phyloP scores from a whole-genome alignment of 2,113 vertebrate species.

The Ivindomyrus marchei region DNA sequence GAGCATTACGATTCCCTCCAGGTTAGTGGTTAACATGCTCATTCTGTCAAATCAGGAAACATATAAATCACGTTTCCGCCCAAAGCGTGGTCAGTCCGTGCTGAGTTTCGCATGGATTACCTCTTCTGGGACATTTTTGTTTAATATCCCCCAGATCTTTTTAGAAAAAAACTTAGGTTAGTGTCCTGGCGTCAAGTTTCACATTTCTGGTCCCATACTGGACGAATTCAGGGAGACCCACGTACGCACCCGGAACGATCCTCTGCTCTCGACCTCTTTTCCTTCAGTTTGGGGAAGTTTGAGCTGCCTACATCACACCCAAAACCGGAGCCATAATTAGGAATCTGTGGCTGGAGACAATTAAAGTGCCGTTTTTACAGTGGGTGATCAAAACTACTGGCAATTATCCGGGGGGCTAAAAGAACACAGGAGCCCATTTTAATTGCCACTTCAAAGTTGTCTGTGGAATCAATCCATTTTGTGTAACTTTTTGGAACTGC shows the following conservation, averaged over 20 bases:
- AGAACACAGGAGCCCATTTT: not conserved
- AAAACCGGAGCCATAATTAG: slow-evolving; percentile 9
- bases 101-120: slow-evolving; percentile 12
- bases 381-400: slow-evolving; percentile 30
- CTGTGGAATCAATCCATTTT: slow-evolving; percentile 11
- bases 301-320: slow-evolving; percentile 12
- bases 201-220: not conserved
- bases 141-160: slow-evolving; percentile 11
- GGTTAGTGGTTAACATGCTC: slow-evolving; percentile 46
- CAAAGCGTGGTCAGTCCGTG: slow-evolving; percentile 19
- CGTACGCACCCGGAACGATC: not conserved
- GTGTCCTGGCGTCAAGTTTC: not conserved
- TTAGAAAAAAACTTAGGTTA: not conserved
- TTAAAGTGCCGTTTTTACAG: slow-evolving; percentile 26
- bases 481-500: not conserved
- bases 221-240: not conserved
- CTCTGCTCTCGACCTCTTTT: not conserved
- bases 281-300: slow-evolving; percentile 20
- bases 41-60: slow-evolving; percentile 38
- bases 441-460: slow-evolving; percentile 24
- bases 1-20: slow-evolving; percentile 31
- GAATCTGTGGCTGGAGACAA: slow-evolving; percentile 12
- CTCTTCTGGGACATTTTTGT: slow-evolving; percentile 17
- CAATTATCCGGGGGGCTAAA: slow-evolving; percentile 20
- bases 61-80: slow-evolving; percentile 44